phyloP scores from a whole-genome alignment of 2,797 vertebrate genomes.

The Tarsius wallacei region DNA sequence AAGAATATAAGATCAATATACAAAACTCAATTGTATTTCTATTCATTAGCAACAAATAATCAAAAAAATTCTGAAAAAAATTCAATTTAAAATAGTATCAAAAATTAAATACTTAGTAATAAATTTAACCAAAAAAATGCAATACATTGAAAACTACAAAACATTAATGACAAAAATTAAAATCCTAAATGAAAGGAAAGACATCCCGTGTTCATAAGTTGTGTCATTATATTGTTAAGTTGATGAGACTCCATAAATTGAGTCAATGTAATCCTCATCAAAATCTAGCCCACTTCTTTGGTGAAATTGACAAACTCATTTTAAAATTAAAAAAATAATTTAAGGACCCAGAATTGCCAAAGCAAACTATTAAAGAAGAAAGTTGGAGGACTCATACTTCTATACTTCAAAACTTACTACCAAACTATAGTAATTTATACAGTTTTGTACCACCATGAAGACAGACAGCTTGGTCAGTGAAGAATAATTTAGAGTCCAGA shows the following conservation, averaged over 20 bases:
- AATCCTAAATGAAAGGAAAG: neutral
- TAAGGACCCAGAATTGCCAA: neutral
- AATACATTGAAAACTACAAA: neutral
- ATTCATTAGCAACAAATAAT: neutral
- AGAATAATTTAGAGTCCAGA: neutral
- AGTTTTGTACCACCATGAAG: neutral
- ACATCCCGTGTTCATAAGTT: neutral
- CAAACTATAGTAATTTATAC: neutral
- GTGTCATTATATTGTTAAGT: neutral
- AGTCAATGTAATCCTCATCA: neutral
- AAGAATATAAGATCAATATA: neutral
- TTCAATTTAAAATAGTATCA: neutral
- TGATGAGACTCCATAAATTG: neutral
- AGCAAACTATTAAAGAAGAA: slow-evolving; percentile 16
- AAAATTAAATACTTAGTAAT: neutral
- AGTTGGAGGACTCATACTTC: neutral
- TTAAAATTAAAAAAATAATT: slow-evolving; percentile 25
- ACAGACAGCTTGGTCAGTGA: neutral
- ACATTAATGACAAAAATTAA: neutral
- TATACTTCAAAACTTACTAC: slow-evolving; percentile 5
- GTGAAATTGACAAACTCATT: neutral
- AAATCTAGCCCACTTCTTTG: neutral
- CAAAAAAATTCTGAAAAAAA: neutral
- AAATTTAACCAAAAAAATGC: neutral
- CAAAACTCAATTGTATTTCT: neutral